These are phyloP conservation scores for Drosophila paranaensis DNA, from an alignment of 2,888 invertebrate genomes.

Conservation along the genomic window DNA sequence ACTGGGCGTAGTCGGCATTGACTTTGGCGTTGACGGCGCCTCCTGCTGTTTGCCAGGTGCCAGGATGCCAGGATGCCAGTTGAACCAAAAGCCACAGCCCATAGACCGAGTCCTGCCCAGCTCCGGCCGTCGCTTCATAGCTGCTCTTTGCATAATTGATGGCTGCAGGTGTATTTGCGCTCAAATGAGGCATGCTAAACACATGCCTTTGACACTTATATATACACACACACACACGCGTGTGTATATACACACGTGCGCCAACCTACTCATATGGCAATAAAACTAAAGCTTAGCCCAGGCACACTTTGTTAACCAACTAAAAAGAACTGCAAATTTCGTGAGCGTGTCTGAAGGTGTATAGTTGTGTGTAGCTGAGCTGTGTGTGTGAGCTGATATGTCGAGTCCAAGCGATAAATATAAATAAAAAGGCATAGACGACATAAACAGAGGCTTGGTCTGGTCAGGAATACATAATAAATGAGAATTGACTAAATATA, in stretches of 20 bases:
- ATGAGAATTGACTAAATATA: conserved; percentile 3
- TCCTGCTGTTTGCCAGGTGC: conserved; percentile 27
- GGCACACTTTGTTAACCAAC: conserved; percentile 45
- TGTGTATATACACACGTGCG: conserved; percentile 7
- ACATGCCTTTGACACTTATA: conserved; percentile 77
- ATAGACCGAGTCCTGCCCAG: not conserved
- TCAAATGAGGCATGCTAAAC: conserved; percentile 80
- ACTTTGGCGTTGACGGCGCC: conserved; percentile 40
- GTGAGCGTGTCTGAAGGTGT: not conserved
- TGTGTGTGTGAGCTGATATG: conserved; percentile 32
- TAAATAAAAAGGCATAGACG: conserved; percentile 53
- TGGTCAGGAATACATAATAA: conserved; percentile 25
- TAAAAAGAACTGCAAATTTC: conserved; percentile 55
- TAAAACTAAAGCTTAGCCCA: conserved; percentile 45
- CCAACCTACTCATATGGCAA: conserved; percentile 43
- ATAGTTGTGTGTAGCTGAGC: too few species aligned
- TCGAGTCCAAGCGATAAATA: conserved; percentile 46
- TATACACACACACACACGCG: conserved; percentile 29
- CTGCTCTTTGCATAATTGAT: conserved; percentile 78
- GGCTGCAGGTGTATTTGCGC: conserved; percentile 80
- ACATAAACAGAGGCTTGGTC: conserved; percentile 28
- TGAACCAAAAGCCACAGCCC: conserved; percentile 8
- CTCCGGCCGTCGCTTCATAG: conserved; percentile 7
- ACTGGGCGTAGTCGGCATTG: conserved; percentile 29
- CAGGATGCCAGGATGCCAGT: conserved; percentile 6